These are phyloP conservation scores for Blera fallax DNA, from an alignment of 2,888 invertebrate species.

Conservation along the genomic window DNA sequence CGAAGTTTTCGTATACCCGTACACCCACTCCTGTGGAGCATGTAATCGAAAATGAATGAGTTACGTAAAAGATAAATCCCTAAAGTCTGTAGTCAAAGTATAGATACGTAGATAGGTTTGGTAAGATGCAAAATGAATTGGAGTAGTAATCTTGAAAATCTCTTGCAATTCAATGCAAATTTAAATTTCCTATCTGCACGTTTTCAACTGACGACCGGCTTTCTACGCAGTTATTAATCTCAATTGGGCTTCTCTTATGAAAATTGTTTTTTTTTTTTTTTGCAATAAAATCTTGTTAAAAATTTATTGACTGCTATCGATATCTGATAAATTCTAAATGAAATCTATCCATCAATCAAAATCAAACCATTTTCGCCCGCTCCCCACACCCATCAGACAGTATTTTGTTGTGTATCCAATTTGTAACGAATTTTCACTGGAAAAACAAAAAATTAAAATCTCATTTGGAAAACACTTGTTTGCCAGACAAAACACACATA, in stretches of 20 bases:
- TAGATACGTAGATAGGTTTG: background rate
- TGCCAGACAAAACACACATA: background rate
- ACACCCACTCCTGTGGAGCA: background rate
- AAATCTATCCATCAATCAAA: slow-evolving; percentile 39
- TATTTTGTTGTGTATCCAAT: background rate
- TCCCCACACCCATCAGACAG: background rate
- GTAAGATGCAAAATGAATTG: background rate
- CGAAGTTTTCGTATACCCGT: background rate
- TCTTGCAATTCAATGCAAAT: background rate
- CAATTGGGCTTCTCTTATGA: background rate
- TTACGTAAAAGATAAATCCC: too few relatives aligned
- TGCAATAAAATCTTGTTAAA: too few relatives aligned
- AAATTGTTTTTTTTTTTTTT: background rate
- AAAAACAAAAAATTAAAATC: slow-evolving; percentile 7
- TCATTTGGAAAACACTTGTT: slow-evolving; percentile 16
- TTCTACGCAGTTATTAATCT: background rate
- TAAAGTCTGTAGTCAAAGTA: too few relatives aligned
- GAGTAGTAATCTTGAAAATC: too few relatives aligned
- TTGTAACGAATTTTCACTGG: background rate
- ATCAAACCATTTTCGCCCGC: background rate
- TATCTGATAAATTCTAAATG: slow-evolving; percentile 10
- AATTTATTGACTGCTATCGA: background rate
- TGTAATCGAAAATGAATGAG: background rate
- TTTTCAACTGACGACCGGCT: background rate
- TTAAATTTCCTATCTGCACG: background rate